phyloP scores from a whole-genome alignment of 2,888 invertebrate species.

The Darwinula stevensoni region DNA sequence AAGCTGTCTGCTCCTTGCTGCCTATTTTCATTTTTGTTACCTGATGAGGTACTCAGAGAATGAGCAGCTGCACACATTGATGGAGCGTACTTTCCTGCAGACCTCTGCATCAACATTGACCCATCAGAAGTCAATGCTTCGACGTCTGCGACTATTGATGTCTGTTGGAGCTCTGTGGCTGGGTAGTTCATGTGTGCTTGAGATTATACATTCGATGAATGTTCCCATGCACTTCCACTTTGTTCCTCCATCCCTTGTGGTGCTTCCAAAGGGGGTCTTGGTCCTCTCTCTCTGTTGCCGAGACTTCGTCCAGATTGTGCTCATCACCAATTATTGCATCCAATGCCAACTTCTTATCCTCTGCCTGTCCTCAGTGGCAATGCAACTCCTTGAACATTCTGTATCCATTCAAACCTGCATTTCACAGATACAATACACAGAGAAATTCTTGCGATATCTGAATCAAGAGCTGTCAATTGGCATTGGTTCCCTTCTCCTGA shows the following conservation, averaged over 20 bases:
- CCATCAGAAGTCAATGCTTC: background rate
- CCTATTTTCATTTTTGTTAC: slow-evolving; percentile 38
- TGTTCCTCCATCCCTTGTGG: slow-evolving; percentile 19
- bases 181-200: background rate
- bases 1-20: slow-evolving; percentile 34
- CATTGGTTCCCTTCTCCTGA: background rate
- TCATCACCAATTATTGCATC: slow-evolving; percentile 48
- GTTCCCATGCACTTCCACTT: background rate
- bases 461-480: background rate
- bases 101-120: background rate
- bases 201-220: background rate
- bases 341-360: slow-evolving; percentile 46
- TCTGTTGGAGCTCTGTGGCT: background rate
- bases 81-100: slow-evolving; percentile 24
- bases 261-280: too few species aligned
- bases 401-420: slow-evolving; percentile 1
- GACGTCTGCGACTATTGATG: background rate
- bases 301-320: slow-evolving; percentile 50
- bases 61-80: slow-evolving; percentile 48
- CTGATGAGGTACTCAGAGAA: slow-evolving; percentile 44
- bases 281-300: slow-evolving; percentile 38
- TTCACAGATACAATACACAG: background rate
- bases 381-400: slow-evolving; percentile 8
- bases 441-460: slow-evolving; percentile 3
- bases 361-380: slow-evolving; percentile 22